A percentile compares a stretch with the other conserved stretches of the same genome.
These are phyloP conservation scores for Bufo bufo DNA, from an alignment of 2,113 vertebrate species.

Conservation along the genomic window DNA sequence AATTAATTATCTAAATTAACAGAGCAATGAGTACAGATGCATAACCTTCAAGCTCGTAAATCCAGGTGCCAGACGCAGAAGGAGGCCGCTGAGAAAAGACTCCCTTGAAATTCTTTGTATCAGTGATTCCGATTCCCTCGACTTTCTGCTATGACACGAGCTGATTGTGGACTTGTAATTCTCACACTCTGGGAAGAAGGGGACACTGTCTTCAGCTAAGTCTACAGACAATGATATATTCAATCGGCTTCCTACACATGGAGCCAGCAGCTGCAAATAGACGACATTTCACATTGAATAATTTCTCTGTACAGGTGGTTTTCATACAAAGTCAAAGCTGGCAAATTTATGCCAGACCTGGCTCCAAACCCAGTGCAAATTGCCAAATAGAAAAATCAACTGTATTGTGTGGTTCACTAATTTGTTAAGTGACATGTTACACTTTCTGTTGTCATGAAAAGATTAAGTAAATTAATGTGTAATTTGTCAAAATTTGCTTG, in stretches of 20 bases:
- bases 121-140: conserved; percentile 17
- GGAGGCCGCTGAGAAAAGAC: background rate
- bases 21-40: conserved; percentile 50
- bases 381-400: conserved; percentile 56
- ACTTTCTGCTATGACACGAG: conserved; percentile 37
- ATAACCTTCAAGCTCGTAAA: conserved; percentile 48
- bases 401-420: conserved; percentile 50
- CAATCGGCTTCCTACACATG: conserved; percentile 47
- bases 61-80: conserved; percentile 48
- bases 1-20: conserved; percentile 54
- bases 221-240: conserved; percentile 48
- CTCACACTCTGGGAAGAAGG: conserved; percentile 57
- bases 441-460: conserved; percentile 37
- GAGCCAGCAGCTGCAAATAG: conserved; percentile 48
- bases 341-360: conserved; percentile 45
- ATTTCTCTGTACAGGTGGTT: conserved; percentile 54
- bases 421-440: conserved; percentile 51
- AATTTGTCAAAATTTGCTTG: conserved; percentile 28
- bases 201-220: conserved; percentile 43
- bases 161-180: conserved; percentile 44
- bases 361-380: conserved; percentile 28
- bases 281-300: conserved; percentile 41
- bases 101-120: background rate
- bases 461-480: conserved; percentile 50
- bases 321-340: conserved; percentile 50